A percentile compares a stretch with the other conserved stretches of the same genome.
Evolutionary conservation across 2,113 vertebrate genomes (phyloP).

Genomic region (Sturnus vulgaris): DNA sequence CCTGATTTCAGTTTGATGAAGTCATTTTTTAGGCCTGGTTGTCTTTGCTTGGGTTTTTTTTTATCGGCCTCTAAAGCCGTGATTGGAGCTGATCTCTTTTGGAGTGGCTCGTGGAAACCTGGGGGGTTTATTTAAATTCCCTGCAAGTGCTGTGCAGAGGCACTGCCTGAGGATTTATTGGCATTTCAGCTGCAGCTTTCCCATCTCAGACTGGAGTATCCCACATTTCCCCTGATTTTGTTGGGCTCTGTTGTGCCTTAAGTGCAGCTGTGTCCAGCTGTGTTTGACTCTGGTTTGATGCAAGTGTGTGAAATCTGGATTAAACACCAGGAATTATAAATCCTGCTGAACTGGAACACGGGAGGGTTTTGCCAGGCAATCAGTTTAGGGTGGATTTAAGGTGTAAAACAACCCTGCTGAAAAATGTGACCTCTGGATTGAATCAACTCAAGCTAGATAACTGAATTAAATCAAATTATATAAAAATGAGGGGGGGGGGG

Average conservation of each 20-base stretch:
- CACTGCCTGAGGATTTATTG: neutral
- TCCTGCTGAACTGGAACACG: neutral
- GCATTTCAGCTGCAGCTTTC: neutral
- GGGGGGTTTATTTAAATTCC: neutral
- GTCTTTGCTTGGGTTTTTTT: neutral
- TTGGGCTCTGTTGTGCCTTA: neutral
- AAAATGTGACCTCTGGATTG: neutral
- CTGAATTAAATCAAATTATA: rapidly evolving
- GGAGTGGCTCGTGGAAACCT: neutral
- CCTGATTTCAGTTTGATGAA: neutral
- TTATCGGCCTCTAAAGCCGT: neutral
- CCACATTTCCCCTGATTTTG: neutral
- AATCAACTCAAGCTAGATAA: neutral
- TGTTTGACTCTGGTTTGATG: neutral
- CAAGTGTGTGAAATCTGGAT: neutral
- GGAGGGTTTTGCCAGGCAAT: rapidly evolving
- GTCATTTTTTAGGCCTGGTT: neutral
- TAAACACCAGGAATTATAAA: neutral
- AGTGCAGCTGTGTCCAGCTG: neutral
- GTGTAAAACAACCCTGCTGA: rapidly evolving
- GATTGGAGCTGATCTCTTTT: neutral
- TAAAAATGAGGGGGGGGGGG: too few species aligned
- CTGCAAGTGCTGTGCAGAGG: neutral
- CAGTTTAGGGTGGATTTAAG: neutral
- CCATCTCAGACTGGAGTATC: rapidly evolving